phyloP scores from a whole-genome alignment of 2,797 vertebrate genomes.

The Silurus lanzhouensis region DNA sequence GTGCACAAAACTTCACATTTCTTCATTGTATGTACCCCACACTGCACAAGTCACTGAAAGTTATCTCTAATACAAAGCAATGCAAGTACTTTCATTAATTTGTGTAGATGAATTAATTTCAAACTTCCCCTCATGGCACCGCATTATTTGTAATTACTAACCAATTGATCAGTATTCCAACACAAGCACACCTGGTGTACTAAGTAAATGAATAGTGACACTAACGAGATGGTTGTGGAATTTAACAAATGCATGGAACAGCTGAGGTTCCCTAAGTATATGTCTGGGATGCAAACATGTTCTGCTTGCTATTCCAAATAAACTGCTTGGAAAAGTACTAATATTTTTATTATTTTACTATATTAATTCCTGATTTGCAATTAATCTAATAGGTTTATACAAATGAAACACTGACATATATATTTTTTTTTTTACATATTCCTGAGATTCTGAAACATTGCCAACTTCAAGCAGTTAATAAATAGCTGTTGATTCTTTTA shows the following conservation, averaged over 20 bases:
- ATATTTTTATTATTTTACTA: background rate
- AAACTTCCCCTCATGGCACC: background rate
- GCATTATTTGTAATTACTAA: background rate
- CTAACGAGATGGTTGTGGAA: background rate
- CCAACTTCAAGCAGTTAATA: background rate
- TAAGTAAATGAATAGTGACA: background rate
- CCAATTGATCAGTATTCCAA: background rate
- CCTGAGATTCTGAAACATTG: background rate
- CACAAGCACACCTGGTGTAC: background rate
- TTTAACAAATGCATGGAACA: constrained; percentile 19
- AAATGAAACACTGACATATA: background rate
- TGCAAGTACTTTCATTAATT: background rate
- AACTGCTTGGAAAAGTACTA: background rate
- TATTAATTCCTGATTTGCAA: background rate
- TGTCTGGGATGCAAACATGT: background rate
- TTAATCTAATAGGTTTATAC: background rate
- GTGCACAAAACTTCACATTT: background rate
- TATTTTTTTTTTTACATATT: background rate
- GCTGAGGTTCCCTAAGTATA: background rate
- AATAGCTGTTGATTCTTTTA: constrained; percentile 24
- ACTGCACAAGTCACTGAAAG: too few species aligned
- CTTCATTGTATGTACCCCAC: background rate
- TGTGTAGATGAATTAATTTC: background rate
- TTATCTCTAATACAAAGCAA: background rate
- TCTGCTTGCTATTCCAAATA: background rate